A percentile compares a stretch with the other conserved stretches of the same genome.
These are phyloP conservation scores for Hydropsyche betteni DNA, from an alignment of 2,888 invertebrate species.

Conservation along the genomic window DNA sequence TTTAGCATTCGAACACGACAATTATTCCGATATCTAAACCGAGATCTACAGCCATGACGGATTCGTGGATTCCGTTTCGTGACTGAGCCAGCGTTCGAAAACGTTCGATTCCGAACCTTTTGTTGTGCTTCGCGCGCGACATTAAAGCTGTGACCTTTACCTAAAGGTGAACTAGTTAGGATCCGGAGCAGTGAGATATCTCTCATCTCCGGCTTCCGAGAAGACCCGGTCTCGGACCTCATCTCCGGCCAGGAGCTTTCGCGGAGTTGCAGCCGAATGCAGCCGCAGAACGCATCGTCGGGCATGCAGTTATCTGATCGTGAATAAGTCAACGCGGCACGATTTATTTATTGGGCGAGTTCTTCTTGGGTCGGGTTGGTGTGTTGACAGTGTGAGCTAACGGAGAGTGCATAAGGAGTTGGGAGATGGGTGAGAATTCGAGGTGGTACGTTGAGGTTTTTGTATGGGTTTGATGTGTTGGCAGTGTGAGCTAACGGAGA, in stretches of 20 bases:
- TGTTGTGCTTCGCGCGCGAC: not conserved
- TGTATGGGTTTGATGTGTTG: not conserved
- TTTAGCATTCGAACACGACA: too few relatives aligned
- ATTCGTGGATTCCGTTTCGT: constrained; percentile 1
- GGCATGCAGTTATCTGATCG: constrained; percentile 1
- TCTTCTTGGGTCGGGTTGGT: not conserved
- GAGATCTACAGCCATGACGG: not conserved
- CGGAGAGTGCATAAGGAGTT: not conserved
- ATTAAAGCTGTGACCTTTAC: constrained; percentile 21
- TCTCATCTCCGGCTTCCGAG: constrained; percentile 17
- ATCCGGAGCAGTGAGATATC: constrained; percentile 17
- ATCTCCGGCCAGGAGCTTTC: not conserved
- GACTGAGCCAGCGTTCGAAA: constrained; percentile 1
- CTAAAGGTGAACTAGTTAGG: constrained; percentile 29
- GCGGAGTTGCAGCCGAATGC: not conserved
- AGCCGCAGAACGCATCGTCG: constrained; percentile 1
- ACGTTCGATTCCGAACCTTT: not conserved
- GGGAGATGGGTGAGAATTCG: too few relatives aligned
- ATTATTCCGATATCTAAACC: not conserved
- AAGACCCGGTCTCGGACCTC: not conserved
- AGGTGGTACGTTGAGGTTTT: too few relatives aligned
- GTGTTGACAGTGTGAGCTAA: constrained; percentile 4
- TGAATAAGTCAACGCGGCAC: constrained; percentile 19
- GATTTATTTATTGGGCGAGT: constrained; percentile 18
- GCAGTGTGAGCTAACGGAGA: constrained; percentile 3